Conservation (phyloP, 37 sponge, comb jelly and placozoan species). For the Cladorhizidae sp. region DNA sequence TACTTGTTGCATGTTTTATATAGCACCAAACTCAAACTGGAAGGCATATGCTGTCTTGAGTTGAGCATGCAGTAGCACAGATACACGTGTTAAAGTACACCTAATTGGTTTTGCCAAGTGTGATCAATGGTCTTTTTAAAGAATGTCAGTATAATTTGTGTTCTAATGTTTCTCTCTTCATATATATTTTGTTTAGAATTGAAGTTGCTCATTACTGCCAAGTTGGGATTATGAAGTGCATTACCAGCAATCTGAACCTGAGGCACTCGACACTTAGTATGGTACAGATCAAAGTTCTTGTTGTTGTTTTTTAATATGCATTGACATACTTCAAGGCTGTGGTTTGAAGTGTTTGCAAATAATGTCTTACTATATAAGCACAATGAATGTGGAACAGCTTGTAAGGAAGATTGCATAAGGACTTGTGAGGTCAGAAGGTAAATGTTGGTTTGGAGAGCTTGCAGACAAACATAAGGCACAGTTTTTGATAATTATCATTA, state of each 20-base stretch:
- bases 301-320: too few species aligned
- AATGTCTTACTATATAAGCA: neutral
- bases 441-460: conserved; percentile 34
- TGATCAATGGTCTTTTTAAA: neutral
- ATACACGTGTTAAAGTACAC: conserved; percentile 30
- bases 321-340: too few species aligned
- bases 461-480: conserved; percentile 24
- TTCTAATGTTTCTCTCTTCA: neutral
- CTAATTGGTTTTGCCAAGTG: conserved; percentile 11
- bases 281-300: neutral
- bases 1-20: too few species aligned
- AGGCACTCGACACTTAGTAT: conserved; percentile 40
- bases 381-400: conserved; percentile 16
- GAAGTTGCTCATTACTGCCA: conserved; percentile 37
- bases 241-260: too few species aligned
- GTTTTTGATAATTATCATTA: neutral
- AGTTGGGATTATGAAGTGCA: neutral
- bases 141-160: neutral
- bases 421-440: neutral
- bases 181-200: neutral
- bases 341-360: too few species aligned
- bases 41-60: conserved; percentile 1
- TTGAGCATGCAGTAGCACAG: conserved; percentile 13
- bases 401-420: conserved; percentile 17
- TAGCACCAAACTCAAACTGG: conserved; percentile 22